Base-by-base conservation (phyloP, 64 coral and sea anemone species). In the Actinia equina region DNA sequence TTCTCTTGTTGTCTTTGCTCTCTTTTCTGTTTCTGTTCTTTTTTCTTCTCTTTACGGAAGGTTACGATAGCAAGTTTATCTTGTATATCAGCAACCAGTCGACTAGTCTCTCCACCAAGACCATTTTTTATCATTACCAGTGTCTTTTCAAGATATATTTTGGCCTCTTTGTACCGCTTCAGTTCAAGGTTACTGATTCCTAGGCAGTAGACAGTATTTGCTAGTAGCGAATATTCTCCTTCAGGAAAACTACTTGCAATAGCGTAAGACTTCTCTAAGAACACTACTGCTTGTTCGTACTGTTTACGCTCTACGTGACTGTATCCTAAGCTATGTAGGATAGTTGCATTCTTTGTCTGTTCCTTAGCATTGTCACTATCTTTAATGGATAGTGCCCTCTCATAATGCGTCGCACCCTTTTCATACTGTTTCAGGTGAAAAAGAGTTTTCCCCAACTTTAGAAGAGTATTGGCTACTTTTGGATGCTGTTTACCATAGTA, bases 351-450 rank as follows among this genome's bases (percentile, higher is more conserved):
- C 9, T 62, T 5, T 59, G 52, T 18, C n/a, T 85, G 54, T 3
- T 85, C 5, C 13, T 59, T 46, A 85, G 20, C 20, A 27, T 59
- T 27, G 56, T 37, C 2, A 62, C 11, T 22, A 7, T 19, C 56
- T 44, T 63, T 27, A 3, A 64, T 85, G 10, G 83, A 44, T 1
- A 85, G 53, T 61, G 83, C 83, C 51, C 26, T 85, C 83, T 61
- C 83, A 49, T 49, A 49, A 49, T 49, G 7, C 46, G 46, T 49
- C 46, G 46, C 7, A 49, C 46, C 46, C 7, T 49, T 8, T 49
- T 49, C 7, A 49, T 49, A 49, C 46, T 49, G 46, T 49, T 49
- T 49, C 46, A 49, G 46, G 46, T 8, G 4, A 49, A 49, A 49
- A 49, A 49, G 46, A 49, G 4, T 49, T 49, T 49, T 8, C 46